Percentiles rank a stretch among this genome's conserved stretches.
These are phyloP conservation scores for Aromia moschata DNA, from an alignment of 2,888 invertebrate species.

Conservation along the genomic window DNA sequence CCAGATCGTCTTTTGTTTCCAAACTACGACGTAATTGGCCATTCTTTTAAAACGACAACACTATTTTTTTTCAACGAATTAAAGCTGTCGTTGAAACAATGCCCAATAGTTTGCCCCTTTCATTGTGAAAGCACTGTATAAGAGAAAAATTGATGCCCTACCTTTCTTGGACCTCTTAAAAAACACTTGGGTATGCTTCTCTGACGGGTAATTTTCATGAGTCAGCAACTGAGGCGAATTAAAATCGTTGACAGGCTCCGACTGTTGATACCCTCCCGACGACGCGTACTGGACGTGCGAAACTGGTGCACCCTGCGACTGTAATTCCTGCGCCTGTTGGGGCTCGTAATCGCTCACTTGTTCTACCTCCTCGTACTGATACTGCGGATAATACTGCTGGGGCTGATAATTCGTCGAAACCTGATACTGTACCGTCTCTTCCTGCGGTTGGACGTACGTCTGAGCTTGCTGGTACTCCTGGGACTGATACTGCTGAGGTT, in stretches of 20 bases:
- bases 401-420: conserved; percentile 10
- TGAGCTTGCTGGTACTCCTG: conserved; percentile 8
- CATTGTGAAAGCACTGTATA: too few species aligned
- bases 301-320: not conserved
- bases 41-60: too few species aligned
- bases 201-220: conserved; percentile 69
- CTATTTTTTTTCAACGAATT: too few species aligned
- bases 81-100: too few species aligned
- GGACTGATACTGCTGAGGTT: conserved; percentile 23
- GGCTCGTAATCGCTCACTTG: conserved; percentile 1
- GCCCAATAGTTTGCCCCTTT: too few species aligned
- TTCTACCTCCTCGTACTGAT: conserved; percentile 20
- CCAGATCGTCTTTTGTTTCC: too few species aligned
- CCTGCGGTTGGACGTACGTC: conserved; percentile 1
- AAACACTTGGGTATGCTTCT: conserved; percentile 68
- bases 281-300: conserved; percentile 26
- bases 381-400: conserved; percentile 23
- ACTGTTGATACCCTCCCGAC: conserved; percentile 37
- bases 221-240: conserved; percentile 56
- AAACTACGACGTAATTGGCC: too few species aligned
- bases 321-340: not conserved
- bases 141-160: too few species aligned
- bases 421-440: not conserved
- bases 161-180: conserved; percentile 52
- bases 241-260: conserved; percentile 48